phyloP scores from a whole-genome alignment of 2,113 vertebrate genomes.

The Dinomys branickii region DNA sequence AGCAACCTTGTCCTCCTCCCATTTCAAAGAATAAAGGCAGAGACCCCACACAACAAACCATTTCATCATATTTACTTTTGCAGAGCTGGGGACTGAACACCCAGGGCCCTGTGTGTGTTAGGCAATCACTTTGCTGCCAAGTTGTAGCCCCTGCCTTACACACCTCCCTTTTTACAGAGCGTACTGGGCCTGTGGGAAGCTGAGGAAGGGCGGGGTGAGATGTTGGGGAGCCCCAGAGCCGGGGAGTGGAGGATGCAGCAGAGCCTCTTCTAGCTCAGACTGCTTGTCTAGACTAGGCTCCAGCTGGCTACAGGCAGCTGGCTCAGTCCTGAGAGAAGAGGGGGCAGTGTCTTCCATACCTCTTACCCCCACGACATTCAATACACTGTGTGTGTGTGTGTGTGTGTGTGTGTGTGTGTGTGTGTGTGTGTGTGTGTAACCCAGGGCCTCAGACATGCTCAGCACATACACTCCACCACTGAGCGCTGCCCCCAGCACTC shows the following conservation, averaged over 20 bases:
- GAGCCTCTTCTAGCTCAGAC: background rate
- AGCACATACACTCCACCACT: background rate
- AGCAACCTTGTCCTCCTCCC: background rate
- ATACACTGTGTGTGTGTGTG: too few species aligned
- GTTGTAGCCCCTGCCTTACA: background rate
- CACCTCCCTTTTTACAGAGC: constrained; percentile 44
- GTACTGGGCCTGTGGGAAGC: background rate
- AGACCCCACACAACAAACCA: constrained; percentile 39
- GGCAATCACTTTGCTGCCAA: background rate
- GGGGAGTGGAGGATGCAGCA: too few species aligned
- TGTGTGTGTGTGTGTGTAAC: too few species aligned
- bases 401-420: too few species aligned
- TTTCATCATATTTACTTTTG: background rate
- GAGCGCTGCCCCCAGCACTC: background rate
- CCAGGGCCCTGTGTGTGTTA: background rate
- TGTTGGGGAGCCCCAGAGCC: background rate
- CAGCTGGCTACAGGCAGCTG: background rate
- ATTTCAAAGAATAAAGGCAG: constrained; percentile 40
- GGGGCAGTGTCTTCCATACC: background rate
- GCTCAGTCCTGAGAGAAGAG: background rate
- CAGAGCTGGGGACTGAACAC: background rate
- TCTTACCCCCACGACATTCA: constrained; percentile 36
- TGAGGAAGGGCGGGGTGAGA: background rate
- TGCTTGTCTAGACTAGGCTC: background rate
- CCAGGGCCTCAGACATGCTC: background rate